A percentile compares a stretch with the other conserved stretches of the same genome.
phyloP scores from a whole-genome alignment of 2,113 vertebrate species.

The Proterorhinus semilunaris region DNA sequence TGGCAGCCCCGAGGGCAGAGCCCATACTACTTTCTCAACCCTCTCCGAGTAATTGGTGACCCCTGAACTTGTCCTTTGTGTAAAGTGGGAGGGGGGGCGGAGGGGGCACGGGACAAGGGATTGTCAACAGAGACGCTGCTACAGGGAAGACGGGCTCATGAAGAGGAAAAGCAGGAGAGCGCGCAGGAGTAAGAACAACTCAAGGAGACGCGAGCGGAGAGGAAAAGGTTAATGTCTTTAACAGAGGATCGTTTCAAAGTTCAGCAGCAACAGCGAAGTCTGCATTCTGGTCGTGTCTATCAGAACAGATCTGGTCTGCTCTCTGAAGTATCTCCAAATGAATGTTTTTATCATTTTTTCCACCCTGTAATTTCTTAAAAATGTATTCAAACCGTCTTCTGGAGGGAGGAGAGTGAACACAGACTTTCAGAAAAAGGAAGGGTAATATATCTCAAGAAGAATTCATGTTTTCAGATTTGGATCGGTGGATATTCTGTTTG shows the following conservation, averaged over 20 bases:
- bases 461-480: no score
- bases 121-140: conserved; percentile 55
- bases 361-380: no score
- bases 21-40: conserved; percentile 84
- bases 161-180: conserved; percentile 54
- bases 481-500: not conserved
- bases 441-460: not conserved
- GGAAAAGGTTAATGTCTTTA: conserved; percentile 68
- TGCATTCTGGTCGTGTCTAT: conserved; percentile 32
- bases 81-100: conserved; percentile 66
- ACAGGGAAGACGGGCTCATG: conserved; percentile 43
- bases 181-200: conserved; percentile 39
- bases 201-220: conserved; percentile 47
- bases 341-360: not conserved
- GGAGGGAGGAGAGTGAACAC: no score
- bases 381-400: not conserved
- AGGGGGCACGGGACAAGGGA: conserved; percentile 45
- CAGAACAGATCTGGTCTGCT: conserved; percentile 10
- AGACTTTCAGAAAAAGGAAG: not conserved
- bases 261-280: conserved; percentile 47
- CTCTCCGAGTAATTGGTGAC: conserved; percentile 89
- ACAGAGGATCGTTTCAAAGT: conserved; percentile 53
- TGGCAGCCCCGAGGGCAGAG: conserved; percentile 82
- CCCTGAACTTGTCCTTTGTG: conserved; percentile 81
- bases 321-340: not conserved